Evolutionary conservation across 2,113 vertebrate species (phyloP).

Genomic region (Peromyscus leucopus): DNA sequence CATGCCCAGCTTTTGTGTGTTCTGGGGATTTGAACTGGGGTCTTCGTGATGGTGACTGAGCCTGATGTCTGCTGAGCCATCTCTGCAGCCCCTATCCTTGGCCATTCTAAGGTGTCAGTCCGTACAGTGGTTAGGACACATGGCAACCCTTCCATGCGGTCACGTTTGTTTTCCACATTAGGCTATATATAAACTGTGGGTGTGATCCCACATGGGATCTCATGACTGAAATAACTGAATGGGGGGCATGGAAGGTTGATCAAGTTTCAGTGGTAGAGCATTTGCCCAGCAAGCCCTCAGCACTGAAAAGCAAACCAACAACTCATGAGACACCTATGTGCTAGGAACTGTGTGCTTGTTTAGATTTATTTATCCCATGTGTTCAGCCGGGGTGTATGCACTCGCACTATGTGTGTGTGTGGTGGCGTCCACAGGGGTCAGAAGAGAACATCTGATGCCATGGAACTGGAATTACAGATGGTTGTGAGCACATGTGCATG

Average conservation of each 20-base stretch:
- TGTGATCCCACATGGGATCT: background rate
- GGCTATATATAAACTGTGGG: background rate
- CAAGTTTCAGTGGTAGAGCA: background rate
- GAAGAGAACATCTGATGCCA: background rate
- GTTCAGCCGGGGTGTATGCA: background rate
- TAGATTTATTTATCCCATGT: background rate
- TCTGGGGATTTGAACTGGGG: background rate
- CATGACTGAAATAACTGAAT: background rate
- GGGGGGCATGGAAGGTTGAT: background rate
- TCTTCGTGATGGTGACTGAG: background rate
- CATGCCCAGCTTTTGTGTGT: background rate
- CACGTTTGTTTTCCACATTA: background rate
- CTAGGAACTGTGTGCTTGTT: background rate
- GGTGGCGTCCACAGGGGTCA: background rate
- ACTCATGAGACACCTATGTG: background rate
- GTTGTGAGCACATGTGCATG: background rate
- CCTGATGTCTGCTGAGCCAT: background rate
- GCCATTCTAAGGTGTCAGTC: background rate
- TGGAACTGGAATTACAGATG: background rate
- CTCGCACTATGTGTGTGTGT: background rate
- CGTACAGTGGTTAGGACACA: background rate
- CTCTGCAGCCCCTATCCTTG: background rate
- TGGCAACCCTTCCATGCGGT: background rate
- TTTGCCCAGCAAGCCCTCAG: background rate
- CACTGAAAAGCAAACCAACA: background rate